Conservation (phyloP, 2,797 vertebrate species). For the Potorous gilbertii region DNA sequence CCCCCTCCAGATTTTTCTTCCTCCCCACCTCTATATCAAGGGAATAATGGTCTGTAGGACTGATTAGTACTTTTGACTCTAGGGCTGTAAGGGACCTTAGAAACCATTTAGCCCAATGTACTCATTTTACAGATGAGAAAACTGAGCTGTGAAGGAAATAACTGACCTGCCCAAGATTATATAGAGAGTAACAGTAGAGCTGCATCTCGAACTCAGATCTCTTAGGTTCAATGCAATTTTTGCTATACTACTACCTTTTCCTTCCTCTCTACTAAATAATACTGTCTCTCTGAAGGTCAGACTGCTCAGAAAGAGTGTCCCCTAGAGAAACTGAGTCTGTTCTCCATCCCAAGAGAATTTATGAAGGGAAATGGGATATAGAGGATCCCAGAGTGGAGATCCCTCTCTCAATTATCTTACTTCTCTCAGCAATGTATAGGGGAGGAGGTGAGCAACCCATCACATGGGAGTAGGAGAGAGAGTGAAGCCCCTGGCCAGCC, state of each 20-base stretch:
- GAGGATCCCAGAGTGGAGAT: constrained; percentile 3
- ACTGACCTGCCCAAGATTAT: background rate
- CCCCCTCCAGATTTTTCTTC: background rate
- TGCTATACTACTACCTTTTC: background rate
- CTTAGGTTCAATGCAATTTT: background rate
- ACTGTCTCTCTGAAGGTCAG: background rate
- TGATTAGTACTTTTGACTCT: background rate
- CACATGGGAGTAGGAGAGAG: background rate
- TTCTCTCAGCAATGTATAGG: background rate
- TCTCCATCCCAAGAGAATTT: background rate
- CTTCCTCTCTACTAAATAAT: background rate
- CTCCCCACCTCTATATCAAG: background rate
- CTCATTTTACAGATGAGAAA: background rate
- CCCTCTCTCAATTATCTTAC: background rate
- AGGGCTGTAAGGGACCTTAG: background rate
- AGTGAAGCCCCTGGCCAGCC: constrained; percentile 17
- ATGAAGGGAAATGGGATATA: background rate
- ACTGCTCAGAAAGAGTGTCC: background rate
- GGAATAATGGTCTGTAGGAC: background rate
- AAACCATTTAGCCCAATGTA: background rate
- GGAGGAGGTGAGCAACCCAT: background rate
- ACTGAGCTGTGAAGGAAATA: background rate
- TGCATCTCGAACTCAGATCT: background rate
- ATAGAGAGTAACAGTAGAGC: background rate
- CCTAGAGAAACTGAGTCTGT: background rate